Evolutionary conservation across 2,888 invertebrate genomes (phyloP).

Genomic region (Polydrusus tereticollis): DNA sequence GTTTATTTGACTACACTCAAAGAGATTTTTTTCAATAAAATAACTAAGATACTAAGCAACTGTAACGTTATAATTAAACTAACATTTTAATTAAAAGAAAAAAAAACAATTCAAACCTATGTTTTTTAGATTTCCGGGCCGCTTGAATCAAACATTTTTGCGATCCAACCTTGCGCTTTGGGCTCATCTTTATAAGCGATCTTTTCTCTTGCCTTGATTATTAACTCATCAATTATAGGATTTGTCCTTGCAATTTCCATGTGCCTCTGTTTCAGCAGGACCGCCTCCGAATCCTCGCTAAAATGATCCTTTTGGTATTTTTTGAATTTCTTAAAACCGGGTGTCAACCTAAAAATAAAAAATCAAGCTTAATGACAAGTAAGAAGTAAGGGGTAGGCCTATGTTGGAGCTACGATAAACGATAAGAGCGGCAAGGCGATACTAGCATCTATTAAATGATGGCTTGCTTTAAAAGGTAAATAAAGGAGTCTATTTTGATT

Average conservation of each 20-base stretch:
- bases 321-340: conserved; percentile 55
- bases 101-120: conserved; percentile 34
- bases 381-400: background rate
- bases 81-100: background rate
- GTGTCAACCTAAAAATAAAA: conserved; percentile 56
- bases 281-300: conserved; percentile 54
- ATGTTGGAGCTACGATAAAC: too few species aligned
- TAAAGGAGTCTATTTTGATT: too few species aligned
- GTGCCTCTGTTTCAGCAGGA: conserved; percentile 47
- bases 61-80: background rate
- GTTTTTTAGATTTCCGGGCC: conserved; percentile 45
- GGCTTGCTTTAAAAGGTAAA: too few species aligned
- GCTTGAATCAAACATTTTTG: conserved; percentile 50
- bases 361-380: background rate
- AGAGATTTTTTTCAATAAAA: too few species aligned
- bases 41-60: too few species aligned
- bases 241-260: conserved; percentile 32
- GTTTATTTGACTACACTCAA: too few species aligned
- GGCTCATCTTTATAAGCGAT: conserved; percentile 57
- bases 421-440: too few species aligned
- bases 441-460: too few species aligned
- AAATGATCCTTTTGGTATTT: conserved; percentile 51
- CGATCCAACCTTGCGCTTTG: conserved; percentile 53
- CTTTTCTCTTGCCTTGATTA: conserved; percentile 53
- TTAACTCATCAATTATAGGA: conserved; percentile 48